These are phyloP conservation scores for Lasioglossum oenotherae DNA, from an alignment of 2,888 invertebrate species.

Conservation along the genomic window DNA sequence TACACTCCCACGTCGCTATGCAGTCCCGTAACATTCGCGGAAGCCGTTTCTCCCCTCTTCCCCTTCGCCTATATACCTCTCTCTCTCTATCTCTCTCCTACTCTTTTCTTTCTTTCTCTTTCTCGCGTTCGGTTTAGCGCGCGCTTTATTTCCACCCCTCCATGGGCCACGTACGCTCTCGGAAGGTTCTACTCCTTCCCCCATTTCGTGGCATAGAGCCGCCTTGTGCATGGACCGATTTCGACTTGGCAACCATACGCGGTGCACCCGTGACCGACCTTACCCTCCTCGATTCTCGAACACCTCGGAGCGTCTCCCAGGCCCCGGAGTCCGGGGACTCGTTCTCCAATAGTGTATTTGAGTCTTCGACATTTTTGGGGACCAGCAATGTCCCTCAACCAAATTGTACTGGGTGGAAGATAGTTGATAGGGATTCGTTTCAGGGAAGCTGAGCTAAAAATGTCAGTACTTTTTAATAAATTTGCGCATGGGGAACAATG, in stretches of 20 bases:
- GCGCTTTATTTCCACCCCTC: constrained; percentile 48
- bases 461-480: no score
- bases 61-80: constrained; percentile 17
- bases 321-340: not conserved
- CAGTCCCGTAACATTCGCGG: constrained; percentile 84
- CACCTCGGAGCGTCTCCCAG: not conserved
- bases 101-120: constrained; percentile 49
- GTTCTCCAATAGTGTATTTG: not conserved
- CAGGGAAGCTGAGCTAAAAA: no score
- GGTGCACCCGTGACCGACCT: constrained; percentile 66
- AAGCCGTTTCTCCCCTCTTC: constrained; percentile 70
- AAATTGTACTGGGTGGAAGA: no score
- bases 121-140: constrained; percentile 47
- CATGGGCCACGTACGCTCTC: constrained; percentile 2
- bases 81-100: constrained; percentile 52
- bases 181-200: constrained; percentile 25
- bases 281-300: constrained; percentile 26
- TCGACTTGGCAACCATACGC: constrained; percentile 66
- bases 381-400: not conserved
- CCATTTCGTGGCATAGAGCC: constrained; percentile 41
- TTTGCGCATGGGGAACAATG: no score
- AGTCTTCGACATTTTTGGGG: not conserved
- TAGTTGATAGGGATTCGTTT: no score
- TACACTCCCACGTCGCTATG: constrained; percentile 84
- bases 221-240: constrained; percentile 60